phyloP scores from a whole-genome alignment of 2,888 invertebrate genomes.

The Dynastes tityus region DNA sequence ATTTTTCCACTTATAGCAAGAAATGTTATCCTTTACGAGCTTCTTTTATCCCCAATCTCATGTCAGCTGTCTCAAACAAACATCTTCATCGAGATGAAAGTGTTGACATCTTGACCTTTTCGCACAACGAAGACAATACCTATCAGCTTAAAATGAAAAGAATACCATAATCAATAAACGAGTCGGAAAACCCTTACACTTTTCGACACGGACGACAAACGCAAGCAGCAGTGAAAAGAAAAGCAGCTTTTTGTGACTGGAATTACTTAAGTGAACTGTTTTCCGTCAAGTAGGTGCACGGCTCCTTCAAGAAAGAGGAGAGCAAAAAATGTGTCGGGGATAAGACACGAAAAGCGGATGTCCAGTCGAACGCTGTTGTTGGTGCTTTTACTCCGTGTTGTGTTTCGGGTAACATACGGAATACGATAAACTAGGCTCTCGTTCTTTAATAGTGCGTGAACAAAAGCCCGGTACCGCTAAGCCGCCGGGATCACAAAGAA shows the following conservation, averaged over 20 bases:
- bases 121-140: no score
- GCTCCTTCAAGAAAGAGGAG: background rate
- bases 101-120: no score
- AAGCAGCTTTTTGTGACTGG: slow-evolving; percentile 18
- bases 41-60: no score
- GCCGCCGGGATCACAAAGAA: slow-evolving; percentile 42
- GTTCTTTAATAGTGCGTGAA: slow-evolving; percentile 39
- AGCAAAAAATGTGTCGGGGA: slow-evolving; percentile 34
- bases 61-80: no score
- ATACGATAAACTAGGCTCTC: slow-evolving; percentile 38
- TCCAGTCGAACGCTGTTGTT: slow-evolving; percentile 27
- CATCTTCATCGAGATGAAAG: no score
- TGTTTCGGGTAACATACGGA: slow-evolving; percentile 36
- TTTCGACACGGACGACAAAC: background rate
- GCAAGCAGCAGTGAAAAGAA: slow-evolving; percentile 20
- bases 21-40: no score
- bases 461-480: slow-evolving; percentile 37
- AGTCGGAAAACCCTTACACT: slow-evolving; percentile 5
- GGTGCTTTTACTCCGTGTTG: slow-evolving; percentile 17
- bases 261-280: slow-evolving; percentile 35
- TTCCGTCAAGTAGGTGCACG: slow-evolving; percentile 18
- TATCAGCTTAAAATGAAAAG: background rate
- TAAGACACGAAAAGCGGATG: slow-evolving; percentile 21
- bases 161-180: background rate
- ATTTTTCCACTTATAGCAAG: no score